Evolutionary conservation across 1,140 invertebrate species (phyloP), one percentile per base, ranked within the genome.

Genomic region (Leucophenga varia): DNA sequence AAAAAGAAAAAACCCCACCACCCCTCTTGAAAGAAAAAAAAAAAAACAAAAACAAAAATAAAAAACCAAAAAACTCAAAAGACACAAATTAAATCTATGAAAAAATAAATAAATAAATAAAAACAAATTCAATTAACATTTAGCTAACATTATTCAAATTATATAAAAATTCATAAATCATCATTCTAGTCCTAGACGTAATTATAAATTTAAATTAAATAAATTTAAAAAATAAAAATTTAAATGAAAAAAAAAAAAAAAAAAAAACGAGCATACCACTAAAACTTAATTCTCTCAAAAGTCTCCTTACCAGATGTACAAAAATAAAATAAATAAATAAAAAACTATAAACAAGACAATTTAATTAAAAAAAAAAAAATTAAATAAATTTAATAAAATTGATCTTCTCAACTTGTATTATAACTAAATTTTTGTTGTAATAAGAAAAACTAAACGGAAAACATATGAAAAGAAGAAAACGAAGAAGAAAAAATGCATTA

Each of bases 81-180:
- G 22, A 25, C 22, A 25, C 10, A 25, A 25, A 25, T 25, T 25
- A 6, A 25, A 6, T 25, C 5, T 6, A 6, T 25, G 22, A 25
- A 25, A 25, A 10, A 25, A 5, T 6, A 25, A 25, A 5, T 6
- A 25, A 25, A 17, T 21, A 21, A 30, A 34, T 47, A 40, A 9
- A 14, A 34, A 34, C 4, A 36, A 34, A 45, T 59, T 67, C 63
- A 67, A 67, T 67, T 67, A 67, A 48, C 21, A 45, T 61, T n/a
- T 68, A 67, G 63, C 47, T 68, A 67, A 68, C 63, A 67, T 68
- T 68, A 68, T 67, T 67, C 54, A 63, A 67, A 59, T 67, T 67
- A 68, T 45, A 65, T 47, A n/a, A 10, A 25, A 25, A 25, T 25
- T 25, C 22, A 25, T 25, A 25, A 25, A 6, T 25, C 22, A 25